Base-by-base conservation (phyloP, 2,113 vertebrate genomes). In the Sceloporus tristichus region DNA sequence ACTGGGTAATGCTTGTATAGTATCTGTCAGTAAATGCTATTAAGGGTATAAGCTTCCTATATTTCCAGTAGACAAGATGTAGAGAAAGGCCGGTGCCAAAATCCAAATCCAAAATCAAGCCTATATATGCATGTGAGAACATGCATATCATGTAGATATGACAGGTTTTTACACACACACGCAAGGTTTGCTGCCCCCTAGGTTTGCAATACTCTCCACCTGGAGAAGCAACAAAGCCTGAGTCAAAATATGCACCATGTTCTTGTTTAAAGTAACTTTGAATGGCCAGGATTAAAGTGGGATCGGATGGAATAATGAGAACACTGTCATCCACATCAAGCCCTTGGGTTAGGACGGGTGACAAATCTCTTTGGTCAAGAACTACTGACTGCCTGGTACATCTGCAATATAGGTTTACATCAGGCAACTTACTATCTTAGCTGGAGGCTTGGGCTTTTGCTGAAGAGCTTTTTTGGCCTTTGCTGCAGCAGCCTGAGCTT, bases 381-480 rank as follows among this genome's bases (percentile, higher is more conserved):
- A 84, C 29, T 53, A n/a, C 8, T 19, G 21, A 19, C 1, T 68
- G 40, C 1, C 70, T 54, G 9, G 88, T 84, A 53, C 19, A 78
- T 5, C 29, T 3, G 1, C 13, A 19, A 6, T 14, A 5, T n/a
- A 19, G 71, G 75, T 74, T 66, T 27, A 7, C 9, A 18, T n/a
- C 84, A 88, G 85, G 42, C 56, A 91, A 97, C 97, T 96, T 95
- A 99, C 99, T 88, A 97, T 96, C 92, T 99, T 99, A 66, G 98
- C 95, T 0, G 98, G 96, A 48, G 98, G 98, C 95, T 99, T 99
- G 0, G 99, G 98, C 91, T 99, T 99, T 95, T 99, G 98, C 91
- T 99, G 99, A 74, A 99, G 97, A 65, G 99, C 98, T 94, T 99
- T 99, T 90, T 98, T 98, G 87, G 99, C 99, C 95, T 99, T 99